Percentiles rank a stretch among this genome's conserved stretches.
Evolutionary conservation across 2,888 invertebrate genomes (phyloP).

Genomic region (Ischnura elegans): DNA sequence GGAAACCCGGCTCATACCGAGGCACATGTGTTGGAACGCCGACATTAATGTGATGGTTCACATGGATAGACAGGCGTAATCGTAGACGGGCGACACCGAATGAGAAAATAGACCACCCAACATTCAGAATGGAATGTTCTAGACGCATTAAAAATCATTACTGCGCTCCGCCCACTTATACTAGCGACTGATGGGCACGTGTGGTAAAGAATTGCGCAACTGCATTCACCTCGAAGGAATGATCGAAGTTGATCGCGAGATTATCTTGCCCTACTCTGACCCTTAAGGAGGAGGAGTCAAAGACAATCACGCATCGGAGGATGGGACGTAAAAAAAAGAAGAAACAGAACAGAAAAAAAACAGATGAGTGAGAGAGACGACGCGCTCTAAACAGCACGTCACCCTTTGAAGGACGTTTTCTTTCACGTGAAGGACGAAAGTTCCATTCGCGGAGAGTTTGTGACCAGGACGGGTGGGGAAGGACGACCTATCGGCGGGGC

Average conservation of each 20-base stretch:
- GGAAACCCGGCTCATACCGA: too few species aligned
- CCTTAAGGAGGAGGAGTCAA: background rate
- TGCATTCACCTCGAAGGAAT: background rate
- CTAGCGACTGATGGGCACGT: background rate
- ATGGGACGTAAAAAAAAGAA: background rate
- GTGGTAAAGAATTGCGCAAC: background rate
- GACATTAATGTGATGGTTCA: too few species aligned
- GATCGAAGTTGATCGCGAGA: too few species aligned
- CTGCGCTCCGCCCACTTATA: background rate
- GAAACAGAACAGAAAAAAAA: background rate
- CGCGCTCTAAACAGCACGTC: background rate
- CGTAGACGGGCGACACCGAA: too few species aligned
- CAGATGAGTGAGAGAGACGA: background rate
- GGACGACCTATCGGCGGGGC: too few species aligned
- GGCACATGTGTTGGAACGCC: too few species aligned
- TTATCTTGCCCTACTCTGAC: background rate
- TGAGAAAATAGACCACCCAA: too few species aligned
- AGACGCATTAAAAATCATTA: background rate
- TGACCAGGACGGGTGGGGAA: background rate
- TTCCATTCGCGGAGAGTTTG: background rate
- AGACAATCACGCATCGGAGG: background rate
- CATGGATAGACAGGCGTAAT: too few species aligned
- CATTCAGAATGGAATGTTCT: background rate
- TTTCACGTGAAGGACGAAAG: constrained; percentile 21
- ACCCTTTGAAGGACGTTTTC: background rate